Base-by-base conservation (phyloP, 2,797 vertebrate genomes). In the Artibeus jamaicensis region DNA sequence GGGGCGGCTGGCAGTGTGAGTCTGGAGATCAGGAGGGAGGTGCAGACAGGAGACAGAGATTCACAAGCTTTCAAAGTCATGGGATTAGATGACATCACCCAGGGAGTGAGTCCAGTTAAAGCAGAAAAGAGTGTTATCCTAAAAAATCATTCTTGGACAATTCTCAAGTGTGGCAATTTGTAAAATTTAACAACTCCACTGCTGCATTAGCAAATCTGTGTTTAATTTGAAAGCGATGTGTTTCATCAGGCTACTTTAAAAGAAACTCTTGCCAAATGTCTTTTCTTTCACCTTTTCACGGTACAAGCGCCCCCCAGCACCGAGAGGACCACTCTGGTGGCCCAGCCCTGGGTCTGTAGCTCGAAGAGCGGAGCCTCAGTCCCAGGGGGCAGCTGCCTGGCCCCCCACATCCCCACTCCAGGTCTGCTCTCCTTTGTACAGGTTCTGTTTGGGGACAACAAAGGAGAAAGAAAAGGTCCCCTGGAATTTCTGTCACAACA, bases 141-240 rank as follows among this genome's bases (percentile, higher is more conserved):
- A 39, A 88, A 42, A 84, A 81, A 15, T 24, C 59, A 86, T 74
- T 83, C 50, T 62, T 11, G 55, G 85, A 62, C 39, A 81, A 90
- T 76, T 84, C 71, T 50, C 46, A 39, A 70, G 62, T 68, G 44
- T 22, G 26, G 68, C 68, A 37, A 83, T 62, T 65, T 81, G 73
- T 92, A 78, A 91, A 87, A 85, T 81, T 65, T 76, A 78, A 92
- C 59, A 85, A 21, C 73, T 68, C 86, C 37, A 85, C 37, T 5
- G 87, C 62, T 78, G 68, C 19, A 2, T 37, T 67, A 67, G 83
- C 34, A 76, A 77, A 48, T 44, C 29, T 39, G 29, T 22, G 21
- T 42, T 87, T 79, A 53, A 94, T 39, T n/a, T 19, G 46, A 59
- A 95, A 89, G 65, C 4, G 37, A 18, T 67, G 32, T 46, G 46